Conservation (phyloP, 2,113 vertebrate genomes). For the Procapra przewalskii region DNA sequence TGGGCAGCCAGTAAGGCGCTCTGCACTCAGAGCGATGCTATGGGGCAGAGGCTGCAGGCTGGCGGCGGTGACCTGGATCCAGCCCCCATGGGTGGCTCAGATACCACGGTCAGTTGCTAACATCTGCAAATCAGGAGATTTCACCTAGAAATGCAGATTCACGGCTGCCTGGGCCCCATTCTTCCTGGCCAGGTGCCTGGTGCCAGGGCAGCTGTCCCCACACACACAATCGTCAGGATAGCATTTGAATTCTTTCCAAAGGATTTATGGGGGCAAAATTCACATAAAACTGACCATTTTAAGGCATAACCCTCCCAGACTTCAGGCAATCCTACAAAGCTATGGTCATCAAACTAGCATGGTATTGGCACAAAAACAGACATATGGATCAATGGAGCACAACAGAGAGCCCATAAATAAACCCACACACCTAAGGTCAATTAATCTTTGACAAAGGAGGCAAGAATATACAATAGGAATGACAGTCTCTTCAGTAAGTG, state of each 20-base stretch:
- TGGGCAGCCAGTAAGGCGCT: accelerated
- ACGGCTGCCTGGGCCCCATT: accelerated
- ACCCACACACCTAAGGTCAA: background rate
- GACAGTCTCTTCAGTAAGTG: background rate
- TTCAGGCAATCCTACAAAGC: background rate
- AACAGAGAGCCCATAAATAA: background rate
- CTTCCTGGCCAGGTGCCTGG: background rate
- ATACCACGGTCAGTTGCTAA: background rate
- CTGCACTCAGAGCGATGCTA: background rate
- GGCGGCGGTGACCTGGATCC: accelerated
- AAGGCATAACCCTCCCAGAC: background rate
- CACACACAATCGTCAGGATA: accelerated
- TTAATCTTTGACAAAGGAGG: background rate
- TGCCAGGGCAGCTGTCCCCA: background rate
- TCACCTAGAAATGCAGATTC: background rate
- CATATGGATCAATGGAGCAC: background rate
- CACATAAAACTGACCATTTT: background rate
- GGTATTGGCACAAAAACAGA: background rate
- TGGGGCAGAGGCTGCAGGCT: background rate
- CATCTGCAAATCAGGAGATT: accelerated
- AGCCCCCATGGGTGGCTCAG: accelerated
- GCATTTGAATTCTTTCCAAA: background rate
- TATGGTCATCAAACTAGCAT: background rate
- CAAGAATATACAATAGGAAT: background rate
- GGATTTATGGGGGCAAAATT: background rate